Evolutionary conservation across 2,888 invertebrate genomes (phyloP).

Genomic region (Limnephilus auricula): DNA sequence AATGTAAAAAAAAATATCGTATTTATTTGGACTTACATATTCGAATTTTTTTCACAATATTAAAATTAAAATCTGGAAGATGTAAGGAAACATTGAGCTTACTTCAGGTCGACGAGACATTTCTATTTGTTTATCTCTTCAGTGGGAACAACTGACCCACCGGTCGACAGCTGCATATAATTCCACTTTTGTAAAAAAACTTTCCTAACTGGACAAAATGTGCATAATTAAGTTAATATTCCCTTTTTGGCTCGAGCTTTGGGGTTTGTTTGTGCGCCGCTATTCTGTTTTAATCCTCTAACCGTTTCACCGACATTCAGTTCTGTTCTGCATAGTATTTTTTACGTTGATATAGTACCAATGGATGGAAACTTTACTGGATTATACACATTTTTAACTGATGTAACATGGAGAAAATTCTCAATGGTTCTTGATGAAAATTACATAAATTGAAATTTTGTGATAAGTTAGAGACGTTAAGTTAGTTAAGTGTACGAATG

Average conservation of each 20-base stretch:
- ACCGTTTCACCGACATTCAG: slow-evolving; percentile 13
- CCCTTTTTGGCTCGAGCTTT: slow-evolving; percentile 9
- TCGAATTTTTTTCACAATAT: too few species aligned
- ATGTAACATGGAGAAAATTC: background rate
- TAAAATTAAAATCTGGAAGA: too few species aligned
- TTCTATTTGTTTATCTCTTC: background rate
- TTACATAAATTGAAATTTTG: background rate
- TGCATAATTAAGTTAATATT: slow-evolving; percentile 33
- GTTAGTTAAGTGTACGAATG: too few species aligned
- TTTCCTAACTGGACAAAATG: slow-evolving; percentile 30
- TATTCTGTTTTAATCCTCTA: slow-evolving; percentile 31
- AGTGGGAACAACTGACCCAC: background rate
- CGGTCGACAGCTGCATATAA: slow-evolving; percentile 7
- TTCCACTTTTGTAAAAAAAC: slow-evolving; percentile 35
- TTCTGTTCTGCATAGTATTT: background rate
- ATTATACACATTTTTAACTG: background rate
- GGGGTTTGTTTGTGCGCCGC: slow-evolving; percentile 11
- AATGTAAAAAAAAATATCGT: too few species aligned
- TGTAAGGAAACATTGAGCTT: background rate
- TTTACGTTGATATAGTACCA: background rate
- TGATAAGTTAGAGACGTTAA: background rate
- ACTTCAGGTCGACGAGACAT: background rate
- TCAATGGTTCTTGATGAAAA: background rate
- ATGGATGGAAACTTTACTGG: background rate
- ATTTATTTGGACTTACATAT: too few species aligned